Percentiles rank a stretch among this genome's conserved stretches.
Conservation (phyloP, 2,797 vertebrate genomes). For the Phoxinus dragarum region DNA sequence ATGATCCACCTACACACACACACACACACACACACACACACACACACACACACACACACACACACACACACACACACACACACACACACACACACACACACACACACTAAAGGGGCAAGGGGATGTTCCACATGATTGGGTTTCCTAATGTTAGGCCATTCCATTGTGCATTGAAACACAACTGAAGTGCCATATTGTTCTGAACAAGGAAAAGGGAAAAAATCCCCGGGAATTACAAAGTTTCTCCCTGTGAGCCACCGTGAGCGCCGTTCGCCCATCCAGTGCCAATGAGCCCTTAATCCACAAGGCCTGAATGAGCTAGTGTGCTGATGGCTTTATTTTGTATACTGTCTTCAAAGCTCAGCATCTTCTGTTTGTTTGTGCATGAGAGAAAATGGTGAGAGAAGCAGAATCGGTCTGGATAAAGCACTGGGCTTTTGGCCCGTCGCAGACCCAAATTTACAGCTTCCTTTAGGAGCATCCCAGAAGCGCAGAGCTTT, state of each 20-base stretch:
- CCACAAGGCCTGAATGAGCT: conserved; percentile 42
- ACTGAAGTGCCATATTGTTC: conserved; percentile 62
- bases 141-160: conserved; percentile 60
- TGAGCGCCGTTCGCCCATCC: conserved; percentile 18
- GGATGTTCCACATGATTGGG: conserved; percentile 62
- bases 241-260: conserved; percentile 7
- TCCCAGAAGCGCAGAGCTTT: conserved; percentile 51
- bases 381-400: conserved; percentile 37
- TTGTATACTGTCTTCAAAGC: conserved; percentile 15
- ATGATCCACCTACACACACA: conserved; percentile 23
- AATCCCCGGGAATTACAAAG: conserved; percentile 52
- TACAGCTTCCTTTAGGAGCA: conserved; percentile 54
- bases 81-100: background rate
- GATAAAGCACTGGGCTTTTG: conserved; percentile 49
- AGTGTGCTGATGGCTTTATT: conserved; percentile 56
- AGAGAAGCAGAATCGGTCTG: conserved; percentile 52
- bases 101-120: conserved; percentile 42
- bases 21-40: too few species aligned
- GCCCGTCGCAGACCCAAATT: conserved; percentile 48
- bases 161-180: conserved; percentile 58
- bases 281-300: conserved; percentile 47
- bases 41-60: conserved; percentile 30
- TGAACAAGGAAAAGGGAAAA: conserved; percentile 35
- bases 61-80: background rate
- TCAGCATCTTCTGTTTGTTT: conserved; percentile 26